These are phyloP conservation scores for Hippocampus comes DNA, from an alignment of 2,113 vertebrate species.

Conservation along the genomic window DNA sequence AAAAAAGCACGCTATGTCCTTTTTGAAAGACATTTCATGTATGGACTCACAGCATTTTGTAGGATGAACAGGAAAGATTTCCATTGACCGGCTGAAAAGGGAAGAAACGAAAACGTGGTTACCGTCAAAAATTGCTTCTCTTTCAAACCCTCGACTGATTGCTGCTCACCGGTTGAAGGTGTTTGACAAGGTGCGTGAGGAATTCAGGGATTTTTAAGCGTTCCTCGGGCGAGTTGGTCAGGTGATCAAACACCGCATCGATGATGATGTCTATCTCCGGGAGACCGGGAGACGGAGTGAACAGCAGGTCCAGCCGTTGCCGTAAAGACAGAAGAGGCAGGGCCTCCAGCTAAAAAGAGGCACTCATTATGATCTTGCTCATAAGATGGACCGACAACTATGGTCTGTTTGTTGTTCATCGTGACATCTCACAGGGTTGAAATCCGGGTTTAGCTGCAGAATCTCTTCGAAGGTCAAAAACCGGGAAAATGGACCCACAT, in stretches of 20 bases:
- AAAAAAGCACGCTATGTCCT: background rate
- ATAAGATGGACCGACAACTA: background rate
- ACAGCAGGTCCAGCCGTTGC: conserved; percentile 59
- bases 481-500: conserved; percentile 56
- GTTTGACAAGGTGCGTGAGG: conserved; percentile 21
- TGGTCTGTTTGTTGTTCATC: background rate
- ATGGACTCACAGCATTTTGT: conserved; percentile 59
- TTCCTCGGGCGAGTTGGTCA: conserved; percentile 22
- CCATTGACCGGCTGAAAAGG: conserved; percentile 31
- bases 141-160: background rate
- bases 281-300: conserved; percentile 19
- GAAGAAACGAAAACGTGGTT: background rate
- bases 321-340: conserved; percentile 41
- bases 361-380: background rate
- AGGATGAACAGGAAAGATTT: conserved; percentile 53
- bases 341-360: conserved; percentile 48
- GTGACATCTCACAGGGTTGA: conserved; percentile 55
- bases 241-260: conserved; percentile 49
- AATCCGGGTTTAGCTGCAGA: conserved; percentile 47
- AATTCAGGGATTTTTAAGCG: conserved; percentile 30
- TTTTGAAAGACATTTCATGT: background rate
- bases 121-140: background rate
- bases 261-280: conserved; percentile 41
- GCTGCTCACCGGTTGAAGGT: conserved; percentile 37
- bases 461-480: conserved; percentile 38